Base-by-base conservation (phyloP, 2,113 vertebrate genomes). In the Pholis gunnellus region DNA sequence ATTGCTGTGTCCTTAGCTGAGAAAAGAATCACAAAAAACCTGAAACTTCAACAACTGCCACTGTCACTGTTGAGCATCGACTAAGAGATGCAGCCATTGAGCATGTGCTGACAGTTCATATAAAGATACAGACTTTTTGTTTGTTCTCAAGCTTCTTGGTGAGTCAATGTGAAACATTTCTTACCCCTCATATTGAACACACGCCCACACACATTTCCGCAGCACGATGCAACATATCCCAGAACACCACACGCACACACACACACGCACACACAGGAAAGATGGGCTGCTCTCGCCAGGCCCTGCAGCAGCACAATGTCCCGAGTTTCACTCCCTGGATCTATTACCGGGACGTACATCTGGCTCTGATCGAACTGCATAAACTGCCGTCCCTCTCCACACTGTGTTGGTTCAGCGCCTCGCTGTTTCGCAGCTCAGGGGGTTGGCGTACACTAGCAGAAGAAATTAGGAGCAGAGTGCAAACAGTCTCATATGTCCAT, bases 351-450 rank as follows among this genome's bases (percentile, higher is more conserved):
- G 46, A 25, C 70, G 56, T 73, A 87, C 92, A 94, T 93, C 92
- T 93, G 93, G 88, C 66, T 92, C 69, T 91, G 78, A 92, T 93
- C 56, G 77, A 85, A 66, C 72, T 31, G 44, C 40, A 40, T 61
- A 71, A 80, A 65, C 88, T 72, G 31, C 65, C 34, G 50, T 31
- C 61, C 44, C 78, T 29, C 61, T 78, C 60, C 46, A 18, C 29
- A 7, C 54, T 54, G 50, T 34, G 22, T 69, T 79, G 78, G 72
- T 81, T 90, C 42, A 82, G 31, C 46, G 46, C 44, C 34, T 50
- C 56, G 8, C 82, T 72, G 25, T 73, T 31, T 72, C 17, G 0
- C 17, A 46, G 70, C 50, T 82, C 40, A 38, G 66, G 64, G 82
- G 71, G 29, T 31, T 56, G 29, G 77, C 65, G 29, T 71, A 5